phyloP scores from a whole-genome alignment of 2,113 vertebrate species.

The Dendropsophus ebraccatus region DNA sequence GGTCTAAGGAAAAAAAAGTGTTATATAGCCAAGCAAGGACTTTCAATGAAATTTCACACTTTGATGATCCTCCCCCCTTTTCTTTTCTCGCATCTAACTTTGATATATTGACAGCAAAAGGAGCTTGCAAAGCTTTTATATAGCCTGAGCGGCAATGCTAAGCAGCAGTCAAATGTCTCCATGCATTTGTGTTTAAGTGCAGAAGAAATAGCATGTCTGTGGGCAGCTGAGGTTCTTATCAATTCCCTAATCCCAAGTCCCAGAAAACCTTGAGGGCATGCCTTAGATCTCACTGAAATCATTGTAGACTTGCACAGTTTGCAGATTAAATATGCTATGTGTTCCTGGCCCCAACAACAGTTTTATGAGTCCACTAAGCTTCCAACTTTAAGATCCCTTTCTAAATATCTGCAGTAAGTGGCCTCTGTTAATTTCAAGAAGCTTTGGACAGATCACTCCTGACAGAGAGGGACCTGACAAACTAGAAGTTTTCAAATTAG shows the following conservation, averaged over 20 bases:
- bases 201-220: conserved; percentile 91
- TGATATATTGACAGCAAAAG: conserved; percentile 98
- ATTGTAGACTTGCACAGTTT: conserved; percentile 88
- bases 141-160: conserved; percentile 85
- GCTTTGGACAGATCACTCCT: conserved; percentile 69
- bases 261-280: conserved; percentile 99
- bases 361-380: conserved; percentile 88
- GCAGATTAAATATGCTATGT: conserved; percentile 99
- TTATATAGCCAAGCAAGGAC: conserved; percentile 76
- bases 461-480: conserved; percentile 66
- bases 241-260: conserved; percentile 97
- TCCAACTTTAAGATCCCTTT: conserved; percentile 88
- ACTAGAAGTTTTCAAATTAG: conserved; percentile 67
- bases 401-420: conserved; percentile 75
- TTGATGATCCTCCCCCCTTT: conserved; percentile 83
- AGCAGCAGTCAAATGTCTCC: conserved; percentile 91
- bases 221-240: conserved; percentile 87
- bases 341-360: conserved; percentile 85
- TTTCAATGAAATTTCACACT: conserved; percentile 92
- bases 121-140: conserved; percentile 83
- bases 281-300: conserved; percentile 97
- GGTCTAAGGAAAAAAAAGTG: conserved; percentile 77
- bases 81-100: conserved; percentile 75
- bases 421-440: conserved; percentile 76
- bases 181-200: conserved; percentile 93